These are phyloP conservation scores for Macquaria ambigua DNA, from an alignment of 2,113 vertebrate species.

Conservation along the genomic window DNA sequence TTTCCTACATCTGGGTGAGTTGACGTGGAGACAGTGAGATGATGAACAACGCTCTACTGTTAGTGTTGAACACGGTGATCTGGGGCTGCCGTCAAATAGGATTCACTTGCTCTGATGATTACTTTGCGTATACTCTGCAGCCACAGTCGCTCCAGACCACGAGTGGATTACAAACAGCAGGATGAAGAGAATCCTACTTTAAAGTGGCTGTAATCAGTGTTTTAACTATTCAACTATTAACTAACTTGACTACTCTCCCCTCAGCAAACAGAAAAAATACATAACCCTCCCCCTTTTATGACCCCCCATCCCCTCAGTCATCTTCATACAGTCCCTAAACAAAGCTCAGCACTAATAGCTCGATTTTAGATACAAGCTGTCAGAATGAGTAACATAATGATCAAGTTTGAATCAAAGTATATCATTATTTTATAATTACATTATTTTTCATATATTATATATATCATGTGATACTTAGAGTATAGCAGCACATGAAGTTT, in stretches of 20 bases:
- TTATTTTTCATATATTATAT: background rate
- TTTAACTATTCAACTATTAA: too few species aligned
- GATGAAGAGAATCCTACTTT: background rate
- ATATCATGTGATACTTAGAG: background rate
- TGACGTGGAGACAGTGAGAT: background rate
- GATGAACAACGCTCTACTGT: background rate
- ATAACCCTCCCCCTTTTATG: too few species aligned
- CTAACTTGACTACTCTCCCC: too few species aligned
- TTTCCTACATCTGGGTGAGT: background rate
- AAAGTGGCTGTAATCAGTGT: background rate
- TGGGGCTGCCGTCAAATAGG: background rate
- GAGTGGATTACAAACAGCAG: background rate
- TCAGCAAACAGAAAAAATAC: too few species aligned
- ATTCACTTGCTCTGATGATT: background rate
- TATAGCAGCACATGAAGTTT: too few species aligned
- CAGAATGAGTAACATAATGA: background rate
- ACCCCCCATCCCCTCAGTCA: background rate
- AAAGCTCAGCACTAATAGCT: background rate
- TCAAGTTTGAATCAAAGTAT: background rate
- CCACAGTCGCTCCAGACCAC: background rate
- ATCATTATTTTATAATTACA: background rate
- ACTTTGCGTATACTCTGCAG: slow-evolving; percentile 2
- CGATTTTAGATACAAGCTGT: background rate
- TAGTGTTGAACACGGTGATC: background rate
- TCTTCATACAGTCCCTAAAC: background rate